Percentiles rank a stretch among this genome's conserved stretches.
These are phyloP conservation scores for Melanostigma gelatinosum DNA, from an alignment of 2,113 vertebrate species.

Conservation along the genomic window DNA sequence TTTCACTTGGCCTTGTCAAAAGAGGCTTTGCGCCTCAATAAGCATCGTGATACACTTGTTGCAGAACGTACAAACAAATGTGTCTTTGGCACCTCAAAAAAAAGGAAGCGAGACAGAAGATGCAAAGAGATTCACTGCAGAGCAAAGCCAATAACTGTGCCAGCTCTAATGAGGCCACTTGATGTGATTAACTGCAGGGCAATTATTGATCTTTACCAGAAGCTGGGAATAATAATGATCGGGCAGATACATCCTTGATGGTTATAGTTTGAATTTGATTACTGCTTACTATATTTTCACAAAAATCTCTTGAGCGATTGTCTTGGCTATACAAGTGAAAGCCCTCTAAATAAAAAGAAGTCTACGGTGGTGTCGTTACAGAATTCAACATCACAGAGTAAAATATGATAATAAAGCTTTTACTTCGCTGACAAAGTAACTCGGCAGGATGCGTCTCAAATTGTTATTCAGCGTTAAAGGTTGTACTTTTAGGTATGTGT, in stretches of 20 bases:
- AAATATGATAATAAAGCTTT: background rate
- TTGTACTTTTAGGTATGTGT: background rate
- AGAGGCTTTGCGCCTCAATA: slow-evolving; percentile 17
- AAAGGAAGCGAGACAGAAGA: slow-evolving; percentile 4
- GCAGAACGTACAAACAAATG: background rate
- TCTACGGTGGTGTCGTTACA: too few species aligned
- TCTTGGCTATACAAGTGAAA: background rate
- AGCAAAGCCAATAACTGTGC: slow-evolving; percentile 28
- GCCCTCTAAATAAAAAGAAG: background rate
- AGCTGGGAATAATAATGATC: slow-evolving; percentile 30
- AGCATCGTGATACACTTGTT: background rate
- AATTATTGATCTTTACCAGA: slow-evolving; percentile 59
- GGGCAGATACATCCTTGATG: slow-evolving; percentile 4
- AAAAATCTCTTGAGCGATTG: background rate
- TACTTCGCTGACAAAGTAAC: slow-evolving; percentile 10
- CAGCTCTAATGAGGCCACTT: slow-evolving; percentile 55
- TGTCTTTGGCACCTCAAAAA: background rate
- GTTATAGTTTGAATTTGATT: slow-evolving; percentile 5
- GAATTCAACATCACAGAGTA: too few species aligned
- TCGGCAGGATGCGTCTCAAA: background rate
- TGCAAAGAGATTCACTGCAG: slow-evolving; percentile 26
- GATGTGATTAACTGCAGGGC: slow-evolving; percentile 66
- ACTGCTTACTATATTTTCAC: background rate
- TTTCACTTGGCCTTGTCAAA: slow-evolving; percentile 9
- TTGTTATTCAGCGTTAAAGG: background rate